phyloP scores from a whole-genome alignment of 2,797 vertebrate genomes.

The Molossus alvarezi region DNA sequence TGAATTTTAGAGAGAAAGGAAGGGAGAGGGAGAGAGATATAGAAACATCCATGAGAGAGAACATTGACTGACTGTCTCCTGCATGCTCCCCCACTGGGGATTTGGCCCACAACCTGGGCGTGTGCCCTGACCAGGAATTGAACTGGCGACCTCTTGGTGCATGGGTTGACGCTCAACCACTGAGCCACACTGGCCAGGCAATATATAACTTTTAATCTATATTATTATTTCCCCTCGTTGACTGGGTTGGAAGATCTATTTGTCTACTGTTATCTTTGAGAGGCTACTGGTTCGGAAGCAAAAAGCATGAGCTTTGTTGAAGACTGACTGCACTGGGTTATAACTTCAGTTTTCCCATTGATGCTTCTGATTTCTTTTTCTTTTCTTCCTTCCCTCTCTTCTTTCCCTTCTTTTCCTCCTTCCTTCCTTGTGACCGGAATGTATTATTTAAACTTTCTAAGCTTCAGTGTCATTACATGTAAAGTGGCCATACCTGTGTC shows the following conservation, averaged over 20 bases:
- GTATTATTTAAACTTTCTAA: slow-evolving; percentile 28
- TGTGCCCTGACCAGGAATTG: too few species aligned
- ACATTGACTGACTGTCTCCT: too few species aligned
- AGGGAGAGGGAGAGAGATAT: too few species aligned
- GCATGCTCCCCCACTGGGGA: too few species aligned
- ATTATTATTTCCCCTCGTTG: neutral
- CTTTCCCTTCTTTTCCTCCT: neutral
- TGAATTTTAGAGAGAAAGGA: too few species aligned
- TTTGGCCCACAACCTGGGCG: too few species aligned
- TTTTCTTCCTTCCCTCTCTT: neutral
- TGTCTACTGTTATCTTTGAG: neutral
- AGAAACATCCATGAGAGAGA: too few species aligned
- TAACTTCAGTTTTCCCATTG: neutral
- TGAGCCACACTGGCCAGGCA: too few species aligned
- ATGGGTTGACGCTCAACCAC: too few species aligned
- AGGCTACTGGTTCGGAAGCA: neutral
- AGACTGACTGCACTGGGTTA: neutral
- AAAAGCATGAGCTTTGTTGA: neutral
- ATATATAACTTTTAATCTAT: neutral
- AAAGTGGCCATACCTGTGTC: neutral
- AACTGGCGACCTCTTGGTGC: too few species aligned
- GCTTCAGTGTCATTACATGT: neutral
- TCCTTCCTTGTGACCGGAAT: neutral
- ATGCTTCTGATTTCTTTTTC: neutral
- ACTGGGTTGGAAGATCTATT: neutral